Conservation (phyloP, 2,797 vertebrate species). For the Rhynchonycteris naso region DNA sequence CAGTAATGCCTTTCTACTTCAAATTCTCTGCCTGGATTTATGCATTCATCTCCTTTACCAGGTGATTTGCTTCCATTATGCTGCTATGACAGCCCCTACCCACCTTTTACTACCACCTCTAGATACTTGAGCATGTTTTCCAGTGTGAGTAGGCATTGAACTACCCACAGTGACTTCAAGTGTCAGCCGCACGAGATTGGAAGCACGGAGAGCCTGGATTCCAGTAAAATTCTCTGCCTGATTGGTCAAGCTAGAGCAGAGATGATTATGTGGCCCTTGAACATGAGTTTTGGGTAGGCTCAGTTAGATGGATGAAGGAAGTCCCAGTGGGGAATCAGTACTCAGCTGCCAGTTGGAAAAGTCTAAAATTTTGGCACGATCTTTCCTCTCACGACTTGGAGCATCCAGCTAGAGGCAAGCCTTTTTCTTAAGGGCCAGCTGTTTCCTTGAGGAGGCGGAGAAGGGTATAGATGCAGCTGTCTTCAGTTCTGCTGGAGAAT, state of each 20-base stretch:
- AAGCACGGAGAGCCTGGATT: constrained; percentile 6
- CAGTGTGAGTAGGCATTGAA: background rate
- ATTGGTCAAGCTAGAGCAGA: background rate
- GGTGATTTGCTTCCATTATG: constrained; percentile 29
- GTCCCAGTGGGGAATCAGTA: background rate
- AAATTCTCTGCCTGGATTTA: constrained; percentile 62
- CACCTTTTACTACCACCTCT: background rate
- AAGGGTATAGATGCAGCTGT: background rate
- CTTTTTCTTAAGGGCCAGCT: background rate
- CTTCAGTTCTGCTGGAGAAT: background rate
- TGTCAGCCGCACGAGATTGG: background rate
- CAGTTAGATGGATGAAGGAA: background rate
- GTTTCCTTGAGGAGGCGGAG: background rate
- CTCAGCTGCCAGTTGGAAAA: background rate
- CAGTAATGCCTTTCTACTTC: constrained; percentile 73
- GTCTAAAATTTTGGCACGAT: background rate
- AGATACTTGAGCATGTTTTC: background rate
- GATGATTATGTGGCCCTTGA: background rate
- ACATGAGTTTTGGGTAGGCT: background rate
- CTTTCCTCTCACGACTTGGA: background rate
- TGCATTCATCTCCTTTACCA: constrained; percentile 57
- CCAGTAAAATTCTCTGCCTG: background rate
- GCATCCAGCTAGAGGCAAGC: background rate
- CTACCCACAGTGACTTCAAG: background rate
- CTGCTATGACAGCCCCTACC: background rate